Percentiles rank a stretch among this genome's conserved stretches.
phyloP scores from a whole-genome alignment of 2,888 invertebrate species.

The Heterodera filipjevi region DNA sequence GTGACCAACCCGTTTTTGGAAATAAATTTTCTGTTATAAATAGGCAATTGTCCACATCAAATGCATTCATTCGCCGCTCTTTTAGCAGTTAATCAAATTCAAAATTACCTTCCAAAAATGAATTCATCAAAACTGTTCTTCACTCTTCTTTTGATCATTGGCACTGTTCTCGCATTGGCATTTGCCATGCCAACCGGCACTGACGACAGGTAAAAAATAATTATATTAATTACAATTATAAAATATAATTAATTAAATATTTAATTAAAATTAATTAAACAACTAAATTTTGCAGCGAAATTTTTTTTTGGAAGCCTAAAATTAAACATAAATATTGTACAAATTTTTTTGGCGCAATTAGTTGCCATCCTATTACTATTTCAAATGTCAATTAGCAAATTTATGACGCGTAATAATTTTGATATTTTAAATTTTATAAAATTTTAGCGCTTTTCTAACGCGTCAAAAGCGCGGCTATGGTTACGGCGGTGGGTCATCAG shows the following conservation, averaged over 20 bases:
- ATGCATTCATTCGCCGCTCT: too few relatives aligned
- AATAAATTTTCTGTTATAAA: too few relatives aligned
- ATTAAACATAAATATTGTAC: too few relatives aligned
- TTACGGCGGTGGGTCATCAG: background rate
- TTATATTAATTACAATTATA: background rate
- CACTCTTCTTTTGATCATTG: background rate
- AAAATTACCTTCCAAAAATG: too few relatives aligned
- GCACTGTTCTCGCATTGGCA: background rate
- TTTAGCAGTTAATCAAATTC: too few relatives aligned
- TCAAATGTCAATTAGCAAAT: background rate
- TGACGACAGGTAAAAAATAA: background rate
- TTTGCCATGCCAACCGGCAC: background rate
- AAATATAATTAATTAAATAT: background rate
- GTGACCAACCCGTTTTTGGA: too few relatives aligned
- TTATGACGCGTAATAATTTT: background rate
- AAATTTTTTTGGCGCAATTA: too few relatives aligned
- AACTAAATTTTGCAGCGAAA: too few relatives aligned
- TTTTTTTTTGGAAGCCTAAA: too few relatives aligned
- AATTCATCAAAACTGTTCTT: too few relatives aligned
- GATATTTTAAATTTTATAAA: background rate
- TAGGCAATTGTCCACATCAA: too few relatives aligned
- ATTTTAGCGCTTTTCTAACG: background rate
- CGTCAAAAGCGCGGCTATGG: background rate
- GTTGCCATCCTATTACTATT: too few relatives aligned
- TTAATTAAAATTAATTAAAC: background rate